phyloP scores from a whole-genome alignment of 1,140 invertebrate species.

The Eumaeus atala region DNA sequence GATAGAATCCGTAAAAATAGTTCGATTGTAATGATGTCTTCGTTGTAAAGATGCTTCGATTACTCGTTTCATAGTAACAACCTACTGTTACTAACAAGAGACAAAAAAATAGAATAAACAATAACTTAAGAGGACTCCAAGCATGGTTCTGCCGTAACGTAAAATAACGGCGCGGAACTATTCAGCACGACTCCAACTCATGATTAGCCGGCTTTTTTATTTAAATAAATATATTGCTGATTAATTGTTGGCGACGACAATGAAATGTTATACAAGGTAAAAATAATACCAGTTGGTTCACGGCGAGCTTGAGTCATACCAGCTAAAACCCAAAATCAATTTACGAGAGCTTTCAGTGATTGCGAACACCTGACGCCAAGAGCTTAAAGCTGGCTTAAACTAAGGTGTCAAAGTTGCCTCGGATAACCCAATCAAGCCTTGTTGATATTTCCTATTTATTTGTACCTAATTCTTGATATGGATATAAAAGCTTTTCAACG shows the following conservation, averaged over 20 bases:
- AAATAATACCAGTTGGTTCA: not conserved
- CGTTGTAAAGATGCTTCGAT: too few relatives aligned
- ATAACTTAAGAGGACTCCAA: too few relatives aligned
- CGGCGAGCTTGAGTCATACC: not conserved
- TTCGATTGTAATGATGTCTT: too few relatives aligned
- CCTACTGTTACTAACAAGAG: too few relatives aligned
- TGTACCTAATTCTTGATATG: not conserved
- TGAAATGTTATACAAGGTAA: not conserved
- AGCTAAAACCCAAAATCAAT: conserved; percentile 20
- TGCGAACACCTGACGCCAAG: conserved; percentile 21
- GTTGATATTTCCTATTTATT: not conserved
- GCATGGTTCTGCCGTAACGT: too few relatives aligned
- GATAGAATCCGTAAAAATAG: too few relatives aligned
- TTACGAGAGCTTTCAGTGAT: conserved; percentile 22
- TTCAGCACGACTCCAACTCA: not conserved
- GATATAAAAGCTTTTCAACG: not conserved
- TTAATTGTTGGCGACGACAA: not conserved
- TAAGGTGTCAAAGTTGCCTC: conserved; percentile 7
- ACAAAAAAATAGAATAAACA: too few relatives aligned
- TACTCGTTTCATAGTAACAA: too few relatives aligned
- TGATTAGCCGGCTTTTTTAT: not conserved
- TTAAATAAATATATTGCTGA: not conserved
- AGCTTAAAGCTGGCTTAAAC: conserved; percentile 14
- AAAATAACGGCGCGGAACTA: not conserved
- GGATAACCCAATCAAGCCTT: not conserved